Evolutionary conservation across 92 coral and sea anemone genomes (phyloP).

Genomic region (Parazoanthus atlanticus): DNA sequence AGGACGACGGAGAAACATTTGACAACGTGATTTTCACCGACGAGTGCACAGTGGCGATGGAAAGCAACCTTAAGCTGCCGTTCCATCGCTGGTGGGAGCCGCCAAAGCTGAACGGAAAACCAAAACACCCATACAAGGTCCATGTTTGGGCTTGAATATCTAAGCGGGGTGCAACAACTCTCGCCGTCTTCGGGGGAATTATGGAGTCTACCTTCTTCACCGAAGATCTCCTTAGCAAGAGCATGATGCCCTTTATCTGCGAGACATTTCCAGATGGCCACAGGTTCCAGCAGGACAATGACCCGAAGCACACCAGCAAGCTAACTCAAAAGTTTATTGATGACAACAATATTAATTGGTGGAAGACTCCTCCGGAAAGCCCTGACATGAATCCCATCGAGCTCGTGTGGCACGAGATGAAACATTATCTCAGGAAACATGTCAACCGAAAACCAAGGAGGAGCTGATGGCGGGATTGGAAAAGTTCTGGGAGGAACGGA

Average conservation of each 20-base stretch:
- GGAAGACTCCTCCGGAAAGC: constrained; percentile 40
- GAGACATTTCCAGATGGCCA: constrained; percentile 30
- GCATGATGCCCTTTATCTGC: constrained; percentile 2
- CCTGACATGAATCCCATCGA: constrained; percentile 31
- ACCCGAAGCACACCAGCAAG: constrained; percentile 15
- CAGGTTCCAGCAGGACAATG: constrained; percentile 37
- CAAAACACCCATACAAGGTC: constrained; percentile 62
- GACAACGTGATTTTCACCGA: constrained; percentile 65
- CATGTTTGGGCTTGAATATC: constrained; percentile 64
- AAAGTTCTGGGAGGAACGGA: constrained; percentile 29
- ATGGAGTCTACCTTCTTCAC: neutral
- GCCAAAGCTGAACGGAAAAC: constrained; percentile 58
- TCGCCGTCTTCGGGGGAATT: constrained; percentile 55
- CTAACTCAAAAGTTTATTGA: neutral
- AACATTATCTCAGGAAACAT: constrained; percentile 1
- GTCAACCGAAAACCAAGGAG: constrained; percentile 19
- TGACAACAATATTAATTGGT: constrained; percentile 25
- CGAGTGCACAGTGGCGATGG: constrained; percentile 60
- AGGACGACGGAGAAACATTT: constrained; percentile 43
- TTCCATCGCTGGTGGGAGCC: constrained; percentile 49
- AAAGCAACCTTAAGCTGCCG: constrained; percentile 43
- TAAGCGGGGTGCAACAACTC: constrained; percentile 48
- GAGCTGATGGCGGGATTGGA: constrained; percentile 23
- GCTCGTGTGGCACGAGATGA: constrained; percentile 23
- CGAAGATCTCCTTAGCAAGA: constrained; percentile 4